Conservation (phyloP, 2,113 vertebrate species). For the Hoplias malabaricus region DNA sequence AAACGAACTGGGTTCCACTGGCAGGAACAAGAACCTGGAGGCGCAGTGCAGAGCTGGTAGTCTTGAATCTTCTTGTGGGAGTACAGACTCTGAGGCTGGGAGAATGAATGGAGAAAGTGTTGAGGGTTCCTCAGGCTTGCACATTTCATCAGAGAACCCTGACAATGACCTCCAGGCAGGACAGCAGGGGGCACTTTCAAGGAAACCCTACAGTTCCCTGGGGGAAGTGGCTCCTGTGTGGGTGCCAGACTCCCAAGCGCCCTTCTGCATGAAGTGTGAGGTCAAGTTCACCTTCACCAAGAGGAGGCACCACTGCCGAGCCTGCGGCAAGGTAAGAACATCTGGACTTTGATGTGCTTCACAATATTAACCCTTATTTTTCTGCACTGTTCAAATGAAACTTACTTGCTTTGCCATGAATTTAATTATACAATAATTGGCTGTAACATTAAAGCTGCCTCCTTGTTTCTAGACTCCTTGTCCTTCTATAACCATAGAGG, state of each 20-base stretch:
- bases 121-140: slow-evolving; percentile 71
- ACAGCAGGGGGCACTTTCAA: slow-evolving; percentile 80
- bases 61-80: slow-evolving; percentile 32
- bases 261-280: slow-evolving; percentile 98
- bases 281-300: slow-evolving; percentile 98
- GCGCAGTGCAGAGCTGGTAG: slow-evolving; percentile 60
- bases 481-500: no score
- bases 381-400: not conserved
- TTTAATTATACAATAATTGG: no score
- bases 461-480: no score
- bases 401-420: no score
- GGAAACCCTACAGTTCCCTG: slow-evolving; percentile 83
- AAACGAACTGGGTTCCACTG: slow-evolving; percentile 78
- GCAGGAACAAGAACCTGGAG: slow-evolving; percentile 92
- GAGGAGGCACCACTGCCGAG: slow-evolving; percentile 97
- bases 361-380: not conserved
- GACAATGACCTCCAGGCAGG: slow-evolving; percentile 94
- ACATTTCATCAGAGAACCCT: slow-evolving; percentile 82
- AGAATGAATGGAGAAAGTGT: slow-evolving; percentile 76
- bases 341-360: not conserved
- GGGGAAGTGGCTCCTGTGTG: slow-evolving; percentile 96
- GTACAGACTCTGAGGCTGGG: slow-evolving; percentile 64
- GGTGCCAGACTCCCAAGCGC: slow-evolving; percentile 97
- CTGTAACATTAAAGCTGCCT: no score
- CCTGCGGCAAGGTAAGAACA: slow-evolving; percentile 93